phyloP scores from a whole-genome alignment of 2,113 vertebrate genomes.

The Phrynocephalus versicolor region DNA sequence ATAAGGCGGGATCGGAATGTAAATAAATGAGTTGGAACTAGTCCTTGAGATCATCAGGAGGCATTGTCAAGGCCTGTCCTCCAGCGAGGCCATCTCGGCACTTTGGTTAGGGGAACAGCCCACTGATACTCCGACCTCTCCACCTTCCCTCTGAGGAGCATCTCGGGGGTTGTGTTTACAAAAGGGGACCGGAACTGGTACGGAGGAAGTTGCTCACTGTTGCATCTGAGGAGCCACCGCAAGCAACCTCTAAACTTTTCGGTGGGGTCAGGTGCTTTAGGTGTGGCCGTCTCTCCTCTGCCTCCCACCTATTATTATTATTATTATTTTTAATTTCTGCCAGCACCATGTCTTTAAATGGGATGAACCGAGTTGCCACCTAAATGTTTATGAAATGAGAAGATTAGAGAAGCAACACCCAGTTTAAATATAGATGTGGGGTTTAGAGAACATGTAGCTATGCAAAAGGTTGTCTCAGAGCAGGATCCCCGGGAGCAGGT shows the following conservation, averaged over 20 bases:
- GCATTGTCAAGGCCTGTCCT: neutral
- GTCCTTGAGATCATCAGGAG: neutral
- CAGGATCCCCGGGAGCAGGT: neutral
- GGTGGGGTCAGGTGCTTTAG: no score
- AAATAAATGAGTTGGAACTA: neutral
- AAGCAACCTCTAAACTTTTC: neutral
- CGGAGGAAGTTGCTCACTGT: neutral
- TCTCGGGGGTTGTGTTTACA: neutral
- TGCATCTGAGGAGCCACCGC: neutral
- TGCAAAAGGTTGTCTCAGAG: neutral
- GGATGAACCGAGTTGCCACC: neutral
- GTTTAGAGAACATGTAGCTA: neutral
- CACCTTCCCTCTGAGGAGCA: neutral
- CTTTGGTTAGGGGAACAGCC: no score
- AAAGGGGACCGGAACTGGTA: neutral
- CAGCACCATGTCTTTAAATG: neutral
- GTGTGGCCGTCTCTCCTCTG: neutral
- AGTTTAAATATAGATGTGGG: neutral
- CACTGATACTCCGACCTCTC: neutral
- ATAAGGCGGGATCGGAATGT: neutral
- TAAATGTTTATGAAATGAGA: neutral
- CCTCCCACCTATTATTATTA: no score
- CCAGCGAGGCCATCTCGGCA: neutral
- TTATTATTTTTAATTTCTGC: neutral
- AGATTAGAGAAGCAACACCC: neutral